Conservation (phyloP, 1,140 invertebrate species). For the roundworm (Caenorhabditis elegans) region WBcel235 BX284606.5:7828001-7828500, state of each 20-base stretch:
- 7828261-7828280: conserved; percentile 57
- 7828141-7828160: conserved; percentile 52
- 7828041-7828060: neutral
- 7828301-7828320: conserved; percentile 59
- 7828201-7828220: neutral
- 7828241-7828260: conserved; percentile 55
- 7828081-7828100: conserved; percentile 36
- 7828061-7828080: neutral
- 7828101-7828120: conserved; percentile 38
- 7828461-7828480: no score
- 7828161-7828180: conserved; percentile 56
- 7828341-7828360: neutral
- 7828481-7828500: no score
- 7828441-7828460: conserved; percentile 61
- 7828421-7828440: conserved; percentile 61
- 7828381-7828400: conserved; percentile 51
- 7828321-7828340: conserved; percentile 58
- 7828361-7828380: no score
- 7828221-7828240: conserved; percentile 48
- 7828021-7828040: no score
- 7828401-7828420: conserved; percentile 53
- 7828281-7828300: conserved; percentile 38
- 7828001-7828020: no score
- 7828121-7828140: conserved; percentile 2
- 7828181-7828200: neutral